phyloP scores from a whole-genome alignment of 2,797 vertebrate genomes.

The Enoplosus armatus region DNA sequence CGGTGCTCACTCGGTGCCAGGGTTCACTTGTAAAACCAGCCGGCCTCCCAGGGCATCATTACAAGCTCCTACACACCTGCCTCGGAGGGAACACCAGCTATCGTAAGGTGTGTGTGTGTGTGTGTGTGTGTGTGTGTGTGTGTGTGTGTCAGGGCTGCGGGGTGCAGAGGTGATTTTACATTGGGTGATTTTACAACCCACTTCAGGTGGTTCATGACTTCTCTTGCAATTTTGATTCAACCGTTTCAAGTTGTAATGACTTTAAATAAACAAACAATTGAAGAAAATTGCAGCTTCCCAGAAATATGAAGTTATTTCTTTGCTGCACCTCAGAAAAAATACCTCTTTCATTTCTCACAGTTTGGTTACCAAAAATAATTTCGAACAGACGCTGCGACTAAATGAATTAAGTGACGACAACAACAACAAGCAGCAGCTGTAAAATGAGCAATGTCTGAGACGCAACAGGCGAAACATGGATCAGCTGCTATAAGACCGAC shows the following conservation, averaged over 20 bases:
- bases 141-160: background rate
- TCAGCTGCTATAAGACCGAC: slow-evolving; percentile 9
- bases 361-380: slow-evolving; percentile 15
- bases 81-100: slow-evolving; percentile 9
- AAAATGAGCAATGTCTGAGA: slow-evolving; percentile 12
- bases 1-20: slow-evolving; percentile 35
- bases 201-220: slow-evolving; percentile 28
- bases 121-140: background rate
- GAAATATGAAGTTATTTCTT: background rate
- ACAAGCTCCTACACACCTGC: slow-evolving; percentile 46
- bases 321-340: slow-evolving; percentile 9
- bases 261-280: slow-evolving; percentile 37
- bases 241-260: slow-evolving; percentile 9
- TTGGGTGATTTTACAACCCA: slow-evolving; percentile 13
- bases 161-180: slow-evolving; percentile 25
- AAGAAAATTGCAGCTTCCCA: background rate
- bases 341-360: slow-evolving; percentile 10
- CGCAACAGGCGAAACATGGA: slow-evolving; percentile 26
- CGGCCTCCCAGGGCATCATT: slow-evolving; percentile 52
- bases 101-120: background rate
- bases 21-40: slow-evolving; percentile 54
- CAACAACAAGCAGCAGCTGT: slow-evolving; percentile 35
- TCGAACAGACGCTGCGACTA: slow-evolving; percentile 32
- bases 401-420: slow-evolving; percentile 31
- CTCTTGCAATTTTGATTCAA: slow-evolving; percentile 32